Base-by-base conservation (phyloP, 92 coral and sea anemone genomes). In the Epizoanthus fatuus region DNA sequence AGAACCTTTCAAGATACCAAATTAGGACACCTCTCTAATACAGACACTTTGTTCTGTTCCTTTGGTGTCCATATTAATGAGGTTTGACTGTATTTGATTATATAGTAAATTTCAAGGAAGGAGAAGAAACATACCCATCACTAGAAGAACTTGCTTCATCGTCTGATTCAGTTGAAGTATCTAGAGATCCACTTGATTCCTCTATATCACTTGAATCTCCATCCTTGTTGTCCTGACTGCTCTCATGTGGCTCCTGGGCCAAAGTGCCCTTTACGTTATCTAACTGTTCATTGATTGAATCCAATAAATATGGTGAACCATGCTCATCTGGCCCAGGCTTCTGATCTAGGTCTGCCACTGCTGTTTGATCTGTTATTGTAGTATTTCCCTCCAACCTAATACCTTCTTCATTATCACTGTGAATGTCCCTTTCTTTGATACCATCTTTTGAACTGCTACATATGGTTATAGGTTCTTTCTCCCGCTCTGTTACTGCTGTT, bases 111-210 rank as follows among this genome's bases (percentile, higher is more conserved):
- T 57, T 40, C 64, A n/a, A 32, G 20, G 0, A 52, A 7, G 53
- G 5, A 49, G 13, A 71, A 35, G 74, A 53, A 13, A 85, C 29
- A 75, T 83, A 80, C 57, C 37, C 88, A 57, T 80, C 90, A 90
- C 84, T 90, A 29, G 89, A 79, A 12, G 81, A 81, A 68, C 87
- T 78, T 16, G 87, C 84, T 63, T 86, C 87, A 74, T 83, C 81
- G 49, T 90, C 90, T 57, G 84, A 81, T 44, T 90, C 93, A 25
- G 85, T 81, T 44, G 75, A 32, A 2, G 75, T 22, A 2, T 73
- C 51, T 11, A 14, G 22, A 2, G 63, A 60, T 72, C 81, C 80
- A 74, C 88, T 71, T 0, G 80, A 84, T 25, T 59, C 81, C 7
- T 72, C 75, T 1, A 45, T 3, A 42, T 59, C 75, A 19, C 74